Evolutionary conservation across 2,888 invertebrate species (phyloP), one percentile per base, ranked within the genome.

Genomic region (Abrostola tripartita): DNA sequence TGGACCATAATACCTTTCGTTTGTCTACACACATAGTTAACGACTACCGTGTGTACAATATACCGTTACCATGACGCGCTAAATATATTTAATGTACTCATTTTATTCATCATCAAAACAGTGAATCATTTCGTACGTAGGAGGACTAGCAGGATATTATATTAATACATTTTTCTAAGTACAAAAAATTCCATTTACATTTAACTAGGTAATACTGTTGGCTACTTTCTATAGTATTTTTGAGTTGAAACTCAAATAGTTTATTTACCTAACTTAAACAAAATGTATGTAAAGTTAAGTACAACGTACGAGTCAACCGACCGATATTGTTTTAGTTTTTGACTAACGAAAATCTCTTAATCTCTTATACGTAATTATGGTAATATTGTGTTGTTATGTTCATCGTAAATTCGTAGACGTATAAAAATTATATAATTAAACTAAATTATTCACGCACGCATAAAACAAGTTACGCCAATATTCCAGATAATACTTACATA

Each of bases 51-150:
- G 63, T 64, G 68, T 76, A 74, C 62, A 61, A 72, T 73, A 68
- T 73, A 68, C 75, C 76, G 74, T 72, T 72, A 81, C 64, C 74
- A 75, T 81, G 79, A 82, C 76, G 78, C 75, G 82, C 82, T 75
- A 80, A 81, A 81, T 75, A 73, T 68, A 62, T 68, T 56, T 76
- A 57, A 69, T 65, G 63, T 60, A 63, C 64, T 57, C 61, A 78
- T 78, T 81, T 81, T 73, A 74, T 69, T 72, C 74, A 83, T 83
- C 72, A 77, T 71, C 62, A 69, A 68, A 65, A 66, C 72, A 73
- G 71, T 84, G 84, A 84, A 75, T 84, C 85, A 85, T 76, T 71
- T 65, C 51, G 72, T 66, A 77, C 71, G 85, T 84, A 77, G 84
- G 83, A 78, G 72, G 76, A 24, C 69, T 72, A 74, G 50, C 36